Evolutionary conservation across 2,797 vertebrate species (phyloP).

Genomic region (Anolis apletophallus): DNA sequence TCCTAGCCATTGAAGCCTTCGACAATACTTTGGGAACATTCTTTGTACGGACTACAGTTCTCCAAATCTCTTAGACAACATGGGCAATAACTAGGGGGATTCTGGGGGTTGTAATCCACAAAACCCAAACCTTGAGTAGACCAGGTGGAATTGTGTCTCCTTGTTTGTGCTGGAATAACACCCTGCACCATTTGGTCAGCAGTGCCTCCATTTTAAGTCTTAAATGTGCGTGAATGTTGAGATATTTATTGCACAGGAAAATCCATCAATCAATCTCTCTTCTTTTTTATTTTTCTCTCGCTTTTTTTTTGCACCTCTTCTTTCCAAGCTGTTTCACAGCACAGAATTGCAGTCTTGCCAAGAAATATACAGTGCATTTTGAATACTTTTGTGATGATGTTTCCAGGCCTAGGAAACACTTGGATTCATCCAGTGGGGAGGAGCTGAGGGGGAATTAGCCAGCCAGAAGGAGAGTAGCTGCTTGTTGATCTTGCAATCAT

Average conservation of each 20-base stretch:
- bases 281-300: too few species aligned
- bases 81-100: neutral
- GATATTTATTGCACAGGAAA: slow-evolving; percentile 42
- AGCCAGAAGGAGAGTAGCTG: neutral
- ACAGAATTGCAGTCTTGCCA: slow-evolving; percentile 33
- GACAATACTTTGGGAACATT: too few species aligned
- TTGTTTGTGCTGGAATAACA: neutral
- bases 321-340: slow-evolving; percentile 38
- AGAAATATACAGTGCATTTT: slow-evolving; percentile 23
- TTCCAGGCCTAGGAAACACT: slow-evolving; percentile 1
- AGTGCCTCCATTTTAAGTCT: slow-evolving; percentile 18
- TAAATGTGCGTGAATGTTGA: slow-evolving; percentile 33
- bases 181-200: neutral
- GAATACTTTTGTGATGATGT: slow-evolving; percentile 1
- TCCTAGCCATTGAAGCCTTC: too few species aligned
- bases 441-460: neutral
- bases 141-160: neutral
- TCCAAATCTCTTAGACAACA: neutral
- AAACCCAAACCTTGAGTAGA: neutral
- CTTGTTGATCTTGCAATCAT: slow-evolving; percentile 8
- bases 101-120: neutral
- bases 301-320: neutral
- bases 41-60: neutral
- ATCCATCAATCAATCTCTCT: neutral
- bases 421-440: neutral